phyloP scores from a whole-genome alignment of 2,888 invertebrate species.

The Drosophila niveifrons region DNA sequence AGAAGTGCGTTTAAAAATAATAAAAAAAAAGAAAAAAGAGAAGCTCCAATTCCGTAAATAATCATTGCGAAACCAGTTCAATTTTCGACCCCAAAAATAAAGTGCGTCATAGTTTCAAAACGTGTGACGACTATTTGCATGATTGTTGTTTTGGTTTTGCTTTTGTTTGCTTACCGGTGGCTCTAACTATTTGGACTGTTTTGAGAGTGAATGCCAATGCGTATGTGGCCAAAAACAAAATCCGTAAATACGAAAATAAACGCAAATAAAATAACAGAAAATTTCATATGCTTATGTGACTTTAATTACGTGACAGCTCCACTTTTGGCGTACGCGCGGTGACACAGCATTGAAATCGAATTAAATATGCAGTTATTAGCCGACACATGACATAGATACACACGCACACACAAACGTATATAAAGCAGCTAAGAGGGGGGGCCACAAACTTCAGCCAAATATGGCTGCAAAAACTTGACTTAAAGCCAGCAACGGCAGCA shows the following conservation, averaged over 20 bases:
- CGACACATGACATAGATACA: constrained; percentile 39
- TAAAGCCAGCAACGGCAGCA: constrained; percentile 38
- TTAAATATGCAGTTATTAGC: constrained; percentile 70
- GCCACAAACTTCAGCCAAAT: constrained; percentile 30
- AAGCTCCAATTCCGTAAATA: constrained; percentile 11
- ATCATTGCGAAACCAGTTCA: constrained; percentile 25
- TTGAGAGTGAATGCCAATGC: constrained; percentile 46
- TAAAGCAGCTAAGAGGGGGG: constrained; percentile 11
- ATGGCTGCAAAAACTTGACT: constrained; percentile 41
- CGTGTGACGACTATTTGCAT: constrained; percentile 15
- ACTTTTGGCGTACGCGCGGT: constrained; percentile 38
- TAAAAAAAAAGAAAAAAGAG: neutral
- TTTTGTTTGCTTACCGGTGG: constrained; percentile 10
- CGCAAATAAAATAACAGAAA: constrained; percentile 40
- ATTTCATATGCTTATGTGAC: constrained; percentile 63
- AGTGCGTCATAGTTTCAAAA: constrained; percentile 39
- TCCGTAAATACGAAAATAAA: constrained; percentile 24
- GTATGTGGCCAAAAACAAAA: constrained; percentile 24
- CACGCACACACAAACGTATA: constrained; percentile 19
- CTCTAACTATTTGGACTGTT: neutral
- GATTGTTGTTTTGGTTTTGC: constrained; percentile 1
- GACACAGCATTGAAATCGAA: constrained; percentile 67
- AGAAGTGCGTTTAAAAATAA: constrained; percentile 11
- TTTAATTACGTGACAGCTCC: constrained; percentile 78
- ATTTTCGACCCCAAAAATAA: constrained; percentile 9